Evolutionary conservation across 2,113 vertebrate species (phyloP).

Genomic region (Corythoichthys intestinalis): DNA sequence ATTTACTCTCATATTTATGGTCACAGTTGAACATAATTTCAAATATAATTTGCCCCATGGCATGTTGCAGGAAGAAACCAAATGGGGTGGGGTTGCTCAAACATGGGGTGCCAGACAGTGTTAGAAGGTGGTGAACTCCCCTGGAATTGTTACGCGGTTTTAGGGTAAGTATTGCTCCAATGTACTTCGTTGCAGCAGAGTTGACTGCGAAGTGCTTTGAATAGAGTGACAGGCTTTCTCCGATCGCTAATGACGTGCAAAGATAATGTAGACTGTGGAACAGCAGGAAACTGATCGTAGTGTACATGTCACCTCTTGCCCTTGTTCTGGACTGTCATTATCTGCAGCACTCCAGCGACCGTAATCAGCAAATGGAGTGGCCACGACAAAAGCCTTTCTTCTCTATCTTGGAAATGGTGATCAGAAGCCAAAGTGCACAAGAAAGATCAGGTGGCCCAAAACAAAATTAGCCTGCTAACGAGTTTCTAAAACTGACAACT

Average conservation of each 20-base stretch:
- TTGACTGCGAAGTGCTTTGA: slow-evolving; percentile 3
- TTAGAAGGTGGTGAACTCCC: too few species aligned
- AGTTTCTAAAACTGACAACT: slow-evolving; percentile 1
- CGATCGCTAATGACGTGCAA: slow-evolving; percentile 34
- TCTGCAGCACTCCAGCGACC: slow-evolving; percentile 42
- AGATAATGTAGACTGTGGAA: slow-evolving; percentile 43
- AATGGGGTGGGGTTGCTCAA: too few species aligned
- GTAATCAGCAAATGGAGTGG: slow-evolving; percentile 51
- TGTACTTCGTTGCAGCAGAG: slow-evolving; percentile 1
- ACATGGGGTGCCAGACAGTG: too few species aligned
- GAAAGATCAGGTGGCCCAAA: slow-evolving; percentile 6
- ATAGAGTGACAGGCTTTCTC: slow-evolving; percentile 13
- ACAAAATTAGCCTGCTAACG: neutral
- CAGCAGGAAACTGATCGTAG: slow-evolving; percentile 29
- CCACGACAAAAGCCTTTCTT: slow-evolving; percentile 33
- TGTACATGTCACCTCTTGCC: slow-evolving; percentile 37
- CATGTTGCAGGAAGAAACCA: too few species aligned
- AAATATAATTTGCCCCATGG: too few species aligned
- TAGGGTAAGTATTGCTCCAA: neutral
- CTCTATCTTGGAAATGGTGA: slow-evolving; percentile 30
- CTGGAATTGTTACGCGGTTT: too few species aligned
- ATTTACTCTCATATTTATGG: too few species aligned
- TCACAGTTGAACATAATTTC: too few species aligned
- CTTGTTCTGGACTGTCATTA: slow-evolving; percentile 36
- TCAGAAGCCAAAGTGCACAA: slow-evolving; percentile 32